Base-by-base conservation (phyloP, 2,888 invertebrate genomes). In the Sinelater perroti region DNA sequence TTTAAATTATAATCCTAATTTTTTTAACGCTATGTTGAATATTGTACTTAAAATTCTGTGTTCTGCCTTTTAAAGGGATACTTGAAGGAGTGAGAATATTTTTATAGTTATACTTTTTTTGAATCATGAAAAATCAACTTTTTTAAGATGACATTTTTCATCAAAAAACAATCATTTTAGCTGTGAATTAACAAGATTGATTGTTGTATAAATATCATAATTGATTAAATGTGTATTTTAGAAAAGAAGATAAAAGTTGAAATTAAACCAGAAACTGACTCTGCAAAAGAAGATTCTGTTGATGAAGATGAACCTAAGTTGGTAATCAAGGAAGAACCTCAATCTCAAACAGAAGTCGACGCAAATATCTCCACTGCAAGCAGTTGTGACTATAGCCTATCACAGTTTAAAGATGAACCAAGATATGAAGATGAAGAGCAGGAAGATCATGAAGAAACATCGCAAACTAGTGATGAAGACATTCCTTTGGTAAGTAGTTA, bases 371-470 rank as follows among this genome's bases (percentile, higher is more conserved):
- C 78, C 70, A 83, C 76, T 60, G 83, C 83, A n/a, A 88, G 88
- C 62, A 88, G 87, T 40, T 88, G 88, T 75, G 88, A 88, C 72
- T 88, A 88, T 73, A 88, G 85, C 38, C 66, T 89, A 75, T 87
- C 89, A 35, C 87, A 87, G 70, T 88, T 88, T 67, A 79, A 81
- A 33, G 76, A 81, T 30, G 84, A 85, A 66, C 78, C 81, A 1
- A 62, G 73, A 24, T 81, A 75, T 61, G 72, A 71, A 3, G 67
- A 58, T 8, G 67, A 69, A 8, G 72, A 71, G 31, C 63, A 66
- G 17, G 67, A 67, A 5, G 72, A 76, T 14, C 84, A 83, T 68
- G 84, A 83, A 2, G 77, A 79, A 8, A 78, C 77, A 7, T 80
- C 79, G 31, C 75, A 73, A 55, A 70, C 72, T 1, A 88, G 87